Percentiles rank a stretch among this genome's conserved stretches.
These are phyloP conservation scores for Ranitomeya variabilis DNA, from an alignment of 2,113 vertebrate species.

Conservation along the genomic window DNA sequence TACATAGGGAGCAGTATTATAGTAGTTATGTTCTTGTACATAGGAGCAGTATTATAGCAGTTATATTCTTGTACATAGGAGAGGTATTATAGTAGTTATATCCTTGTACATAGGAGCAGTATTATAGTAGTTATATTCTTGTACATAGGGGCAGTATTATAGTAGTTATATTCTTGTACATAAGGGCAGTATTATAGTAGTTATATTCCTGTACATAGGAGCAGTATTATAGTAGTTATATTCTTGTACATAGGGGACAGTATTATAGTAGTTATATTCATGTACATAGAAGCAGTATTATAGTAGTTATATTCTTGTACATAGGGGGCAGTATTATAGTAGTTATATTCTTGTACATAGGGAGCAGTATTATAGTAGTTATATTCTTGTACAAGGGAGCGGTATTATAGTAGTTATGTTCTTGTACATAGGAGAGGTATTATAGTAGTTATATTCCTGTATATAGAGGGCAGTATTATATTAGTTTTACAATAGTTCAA, in stretches of 20 bases:
- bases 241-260: too few relatives aligned
- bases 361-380: neutral
- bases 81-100: slow-evolving; percentile 13
- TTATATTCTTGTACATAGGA: slow-evolving; percentile 10
- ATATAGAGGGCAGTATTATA: neutral
- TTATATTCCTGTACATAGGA: too few relatives aligned
- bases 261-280: neutral
- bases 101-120: neutral
- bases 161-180: too few relatives aligned
- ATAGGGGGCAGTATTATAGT: neutral
- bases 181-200: neutral
- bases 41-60: slow-evolving; percentile 17
- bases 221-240: too few relatives aligned
- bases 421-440: neutral
- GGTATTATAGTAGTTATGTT: neutral
- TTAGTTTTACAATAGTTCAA: neutral
- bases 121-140: too few relatives aligned
- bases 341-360: neutral
- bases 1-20: slow-evolving; percentile 7
- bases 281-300: neutral
- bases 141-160: neutral
- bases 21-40: slow-evolving; percentile 15
- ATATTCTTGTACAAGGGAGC: neutral
- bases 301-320: neutral
- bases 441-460: slow-evolving; percentile 2